Conservation (phyloP, 2,113 vertebrate species). For the Anolis carolinensis region DNA sequence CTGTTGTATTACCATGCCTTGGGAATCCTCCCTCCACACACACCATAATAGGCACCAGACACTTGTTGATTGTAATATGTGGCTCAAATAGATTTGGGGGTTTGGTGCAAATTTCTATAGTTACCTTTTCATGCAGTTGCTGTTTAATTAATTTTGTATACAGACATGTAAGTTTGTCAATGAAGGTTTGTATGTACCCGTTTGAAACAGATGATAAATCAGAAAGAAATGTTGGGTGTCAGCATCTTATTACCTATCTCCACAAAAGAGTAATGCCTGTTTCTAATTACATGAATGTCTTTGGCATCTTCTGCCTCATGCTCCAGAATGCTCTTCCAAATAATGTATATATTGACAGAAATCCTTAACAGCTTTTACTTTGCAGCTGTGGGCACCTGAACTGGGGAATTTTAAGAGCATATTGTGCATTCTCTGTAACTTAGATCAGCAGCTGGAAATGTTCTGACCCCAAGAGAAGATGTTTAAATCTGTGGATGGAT, state of each 20-base stretch:
- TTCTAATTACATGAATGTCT: not conserved
- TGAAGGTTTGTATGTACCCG: not conserved
- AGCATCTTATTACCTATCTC: not conserved
- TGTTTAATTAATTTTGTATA: not conserved
- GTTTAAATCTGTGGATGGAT: constrained; percentile 39
- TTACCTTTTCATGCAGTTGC: not conserved
- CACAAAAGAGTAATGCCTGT: not conserved
- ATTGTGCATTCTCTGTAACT: constrained; percentile 32
- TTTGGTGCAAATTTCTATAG: not conserved
- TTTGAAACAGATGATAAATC: not conserved
- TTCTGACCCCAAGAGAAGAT: constrained; percentile 18
- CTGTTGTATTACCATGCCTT: not conserved
- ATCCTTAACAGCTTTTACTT: not conserved
- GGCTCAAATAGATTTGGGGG: not conserved
- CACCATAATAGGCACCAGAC: not conserved
- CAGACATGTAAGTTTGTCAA: not conserved
- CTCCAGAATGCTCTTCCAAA: not conserved
- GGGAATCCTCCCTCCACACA: not conserved
- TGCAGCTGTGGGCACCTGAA: not conserved
- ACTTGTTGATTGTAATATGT: not conserved
- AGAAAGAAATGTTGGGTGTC: not conserved
- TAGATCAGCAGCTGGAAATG: constrained; percentile 42
- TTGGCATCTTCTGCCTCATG: not conserved
- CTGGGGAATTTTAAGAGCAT: not conserved
- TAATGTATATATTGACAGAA: not conserved